Evolutionary conservation across 2,888 invertebrate species (phyloP).

Genomic region (Sturmia bella): DNA sequence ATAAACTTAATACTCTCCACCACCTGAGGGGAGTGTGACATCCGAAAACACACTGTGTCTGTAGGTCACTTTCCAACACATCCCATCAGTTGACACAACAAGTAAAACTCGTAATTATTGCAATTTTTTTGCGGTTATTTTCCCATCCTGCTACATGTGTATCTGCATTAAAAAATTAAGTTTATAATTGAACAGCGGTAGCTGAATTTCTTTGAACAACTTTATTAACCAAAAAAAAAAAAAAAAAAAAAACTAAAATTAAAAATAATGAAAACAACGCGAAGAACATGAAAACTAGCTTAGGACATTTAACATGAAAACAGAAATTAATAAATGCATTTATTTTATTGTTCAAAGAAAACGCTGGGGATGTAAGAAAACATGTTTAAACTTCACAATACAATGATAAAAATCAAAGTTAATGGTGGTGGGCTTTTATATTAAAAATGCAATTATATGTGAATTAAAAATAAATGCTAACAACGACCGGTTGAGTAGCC

Average conservation of each 20-base stretch:
- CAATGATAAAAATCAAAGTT: conserved; percentile 42
- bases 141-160: conserved; percentile 24
- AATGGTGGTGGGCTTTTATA: conserved; percentile 38
- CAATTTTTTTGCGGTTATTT: background rate
- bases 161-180: conserved; percentile 7
- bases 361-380: conserved; percentile 14
- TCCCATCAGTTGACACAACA: too few species aligned
- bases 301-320: conserved; percentile 20
- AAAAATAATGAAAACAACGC: too few species aligned
- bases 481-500: background rate
- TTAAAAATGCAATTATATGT: conserved; percentile 24
- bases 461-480: conserved; percentile 1
- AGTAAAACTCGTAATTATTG: background rate
- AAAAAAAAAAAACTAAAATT: background rate
- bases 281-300: conserved; percentile 4
- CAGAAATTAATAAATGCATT: conserved; percentile 22
- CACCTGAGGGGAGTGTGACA: too few species aligned
- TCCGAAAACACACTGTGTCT: too few species aligned
- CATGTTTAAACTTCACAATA: conserved; percentile 3
- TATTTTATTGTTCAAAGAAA: conserved; percentile 5
- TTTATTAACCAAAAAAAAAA: conserved; percentile 30
- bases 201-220: conserved; percentile 30
- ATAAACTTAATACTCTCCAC: too few species aligned
- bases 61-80: too few species aligned
- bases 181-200: conserved; percentile 33